Evolutionary conservation across 2,888 invertebrate genomes (phyloP).

Genomic region (Heliconius charithonia): DNA sequence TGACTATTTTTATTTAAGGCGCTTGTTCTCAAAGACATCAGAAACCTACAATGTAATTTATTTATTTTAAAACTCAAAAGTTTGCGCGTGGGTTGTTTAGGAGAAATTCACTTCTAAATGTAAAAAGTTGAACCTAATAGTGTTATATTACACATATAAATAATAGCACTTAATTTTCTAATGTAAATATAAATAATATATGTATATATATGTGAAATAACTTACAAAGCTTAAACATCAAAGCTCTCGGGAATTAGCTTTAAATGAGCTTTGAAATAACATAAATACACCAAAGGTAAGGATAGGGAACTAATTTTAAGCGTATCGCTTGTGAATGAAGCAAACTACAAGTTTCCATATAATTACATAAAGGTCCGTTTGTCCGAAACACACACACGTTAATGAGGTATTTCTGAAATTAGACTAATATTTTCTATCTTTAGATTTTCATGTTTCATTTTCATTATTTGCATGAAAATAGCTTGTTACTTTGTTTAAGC

Average conservation of each 20-base stretch:
- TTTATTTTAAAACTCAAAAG: no score
- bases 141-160: no score
- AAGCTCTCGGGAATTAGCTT: background rate
- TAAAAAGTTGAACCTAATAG: no score
- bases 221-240: background rate
- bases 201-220: background rate
- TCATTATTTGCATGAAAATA: background rate
- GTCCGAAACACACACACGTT: slow-evolving; percentile 26
- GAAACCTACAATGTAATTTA: no score
- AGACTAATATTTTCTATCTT: background rate
- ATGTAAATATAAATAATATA: no score
- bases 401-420: no score
- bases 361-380: slow-evolving; percentile 6
- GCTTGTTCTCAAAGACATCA: no score
- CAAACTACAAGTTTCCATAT: slow-evolving; percentile 30
- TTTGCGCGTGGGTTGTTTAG: no score
- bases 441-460: background rate
- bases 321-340: background rate
- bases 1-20: no score
- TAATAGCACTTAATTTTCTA: no score
- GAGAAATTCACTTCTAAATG: no score
- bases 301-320: background rate
- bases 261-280: background rate
- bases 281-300: background rate
- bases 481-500: background rate